phyloP scores from a whole-genome alignment of 2,113 vertebrate species.

The Zootoca vivipara region DNA sequence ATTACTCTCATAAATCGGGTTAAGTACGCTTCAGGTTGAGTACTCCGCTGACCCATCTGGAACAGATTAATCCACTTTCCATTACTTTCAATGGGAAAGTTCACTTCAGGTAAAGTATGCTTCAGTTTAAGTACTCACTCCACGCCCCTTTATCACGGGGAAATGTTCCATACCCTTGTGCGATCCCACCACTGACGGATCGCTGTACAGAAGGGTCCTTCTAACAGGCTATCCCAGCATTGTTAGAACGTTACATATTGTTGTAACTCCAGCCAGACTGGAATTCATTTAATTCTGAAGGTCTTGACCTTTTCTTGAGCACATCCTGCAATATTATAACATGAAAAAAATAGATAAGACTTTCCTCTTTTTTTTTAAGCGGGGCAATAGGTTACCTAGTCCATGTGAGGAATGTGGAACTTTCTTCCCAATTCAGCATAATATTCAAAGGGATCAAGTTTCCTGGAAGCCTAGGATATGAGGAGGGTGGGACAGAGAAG shows the following conservation, averaged over 20 bases:
- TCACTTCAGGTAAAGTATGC: too few relatives aligned
- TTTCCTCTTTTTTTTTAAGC: neutral
- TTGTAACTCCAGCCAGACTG: conserved; percentile 48
- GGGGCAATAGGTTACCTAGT: neutral
- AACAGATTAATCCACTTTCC: too few relatives aligned
- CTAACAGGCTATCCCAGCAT: conserved; percentile 37
- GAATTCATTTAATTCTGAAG: conserved; percentile 27
- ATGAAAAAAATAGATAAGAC: conserved; percentile 4
- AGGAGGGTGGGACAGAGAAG: neutral
- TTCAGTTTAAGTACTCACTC: too few relatives aligned
- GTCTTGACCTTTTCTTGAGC: neutral
- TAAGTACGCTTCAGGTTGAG: too few relatives aligned
- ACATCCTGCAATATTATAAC: conserved; percentile 27
- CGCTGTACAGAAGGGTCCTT: conserved; percentile 29
- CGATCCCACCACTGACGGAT: neutral
- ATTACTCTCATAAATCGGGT: too few relatives aligned
- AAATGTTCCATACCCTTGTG: conserved; percentile 9
- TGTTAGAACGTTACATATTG: conserved; percentile 33
- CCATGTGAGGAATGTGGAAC: neutral
- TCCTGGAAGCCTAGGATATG: neutral
- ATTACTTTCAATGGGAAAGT: too few relatives aligned
- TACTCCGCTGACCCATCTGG: too few relatives aligned
- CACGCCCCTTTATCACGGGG: conserved; percentile 17
- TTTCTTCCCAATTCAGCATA: conserved; percentile 9
- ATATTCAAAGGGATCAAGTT: neutral